Evolutionary conservation across 2,113 vertebrate species (phyloP).

Genomic region (Rhynchomys soricoides): DNA sequence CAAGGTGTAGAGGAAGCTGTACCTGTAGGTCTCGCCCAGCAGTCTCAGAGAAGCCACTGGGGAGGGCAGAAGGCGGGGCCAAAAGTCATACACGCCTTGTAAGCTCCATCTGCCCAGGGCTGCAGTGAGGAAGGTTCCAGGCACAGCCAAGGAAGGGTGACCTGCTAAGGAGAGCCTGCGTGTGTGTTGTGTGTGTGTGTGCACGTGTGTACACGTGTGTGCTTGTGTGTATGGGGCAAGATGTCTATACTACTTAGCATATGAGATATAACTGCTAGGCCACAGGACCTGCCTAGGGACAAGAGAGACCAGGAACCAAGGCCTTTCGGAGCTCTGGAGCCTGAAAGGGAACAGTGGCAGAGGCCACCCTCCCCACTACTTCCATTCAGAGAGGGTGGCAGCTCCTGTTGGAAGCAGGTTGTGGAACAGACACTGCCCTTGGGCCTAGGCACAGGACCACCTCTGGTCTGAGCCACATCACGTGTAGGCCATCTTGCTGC

Average conservation of each 20-base stretch:
- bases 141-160: not conserved
- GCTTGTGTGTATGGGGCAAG: not conserved
- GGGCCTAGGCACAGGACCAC: not conserved
- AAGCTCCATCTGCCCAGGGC: not conserved
- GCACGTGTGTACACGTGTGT: not conserved
- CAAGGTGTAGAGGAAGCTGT: not conserved
- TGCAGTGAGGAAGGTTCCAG: not conserved
- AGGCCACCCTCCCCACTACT: not conserved
- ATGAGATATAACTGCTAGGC: conserved; percentile 18
- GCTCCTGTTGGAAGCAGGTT: not conserved
- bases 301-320: conserved; percentile 14
- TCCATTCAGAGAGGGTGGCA: not conserved
- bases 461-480: conserved; percentile 46
- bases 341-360: not conserved
- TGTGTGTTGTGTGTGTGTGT: not conserved
- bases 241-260: conserved; percentile 49
- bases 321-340: not conserved
- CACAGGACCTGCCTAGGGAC: conserved; percentile 70
- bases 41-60: not conserved
- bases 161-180: not conserved
- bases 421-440: accelerated
- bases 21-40: not conserved
- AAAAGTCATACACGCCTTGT: accelerated
- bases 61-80: not conserved
- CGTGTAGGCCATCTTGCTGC: conserved; percentile 80